Conservation (phyloP, 2,113 vertebrate genomes). For the Ranitomeya imitator region DNA sequence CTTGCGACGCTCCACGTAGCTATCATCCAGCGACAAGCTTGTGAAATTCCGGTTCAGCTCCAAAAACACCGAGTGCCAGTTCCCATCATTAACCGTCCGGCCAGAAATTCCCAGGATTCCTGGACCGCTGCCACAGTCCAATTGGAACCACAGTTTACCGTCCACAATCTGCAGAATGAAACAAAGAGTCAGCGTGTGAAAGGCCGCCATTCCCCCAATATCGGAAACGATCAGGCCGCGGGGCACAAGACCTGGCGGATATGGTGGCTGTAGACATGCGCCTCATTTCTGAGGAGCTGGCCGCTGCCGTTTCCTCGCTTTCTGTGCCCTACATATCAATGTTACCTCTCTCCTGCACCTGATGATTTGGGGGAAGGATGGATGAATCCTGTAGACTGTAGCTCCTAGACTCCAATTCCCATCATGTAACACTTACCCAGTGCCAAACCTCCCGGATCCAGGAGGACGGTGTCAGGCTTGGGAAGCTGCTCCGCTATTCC, state of each 20-base stretch:
- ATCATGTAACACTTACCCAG: too few relatives aligned
- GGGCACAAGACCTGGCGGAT: not conserved
- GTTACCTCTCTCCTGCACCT: too few relatives aligned
- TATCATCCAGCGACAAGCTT: conserved; percentile 90
- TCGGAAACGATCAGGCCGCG: not conserved
- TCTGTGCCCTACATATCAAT: too few relatives aligned
- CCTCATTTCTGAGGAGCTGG: not conserved
- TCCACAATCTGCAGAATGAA: conserved; percentile 81
- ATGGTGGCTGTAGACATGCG: not conserved
- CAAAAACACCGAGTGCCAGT: conserved; percentile 91
- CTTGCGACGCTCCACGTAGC: conserved; percentile 87
- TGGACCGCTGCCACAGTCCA: conserved; percentile 81
- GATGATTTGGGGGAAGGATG: too few relatives aligned
- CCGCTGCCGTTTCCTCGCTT: too few relatives aligned
- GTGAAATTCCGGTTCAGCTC: conserved; percentile 93
- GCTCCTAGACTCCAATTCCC: too few relatives aligned
- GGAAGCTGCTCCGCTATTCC: too few relatives aligned
- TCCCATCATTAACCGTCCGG: conserved; percentile 86
- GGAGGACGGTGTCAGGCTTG: too few relatives aligned
- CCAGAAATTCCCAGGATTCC: conserved; percentile 90
- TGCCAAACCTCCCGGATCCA: too few relatives aligned
- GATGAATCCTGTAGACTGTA: too few relatives aligned
- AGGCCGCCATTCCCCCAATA: not conserved
- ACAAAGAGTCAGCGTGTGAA: conserved; percentile 11
- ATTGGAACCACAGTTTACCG: conserved; percentile 92